Evolutionary conservation across 2,113 vertebrate genomes (phyloP).

Genomic region (Acrocephalus kingi): DNA sequence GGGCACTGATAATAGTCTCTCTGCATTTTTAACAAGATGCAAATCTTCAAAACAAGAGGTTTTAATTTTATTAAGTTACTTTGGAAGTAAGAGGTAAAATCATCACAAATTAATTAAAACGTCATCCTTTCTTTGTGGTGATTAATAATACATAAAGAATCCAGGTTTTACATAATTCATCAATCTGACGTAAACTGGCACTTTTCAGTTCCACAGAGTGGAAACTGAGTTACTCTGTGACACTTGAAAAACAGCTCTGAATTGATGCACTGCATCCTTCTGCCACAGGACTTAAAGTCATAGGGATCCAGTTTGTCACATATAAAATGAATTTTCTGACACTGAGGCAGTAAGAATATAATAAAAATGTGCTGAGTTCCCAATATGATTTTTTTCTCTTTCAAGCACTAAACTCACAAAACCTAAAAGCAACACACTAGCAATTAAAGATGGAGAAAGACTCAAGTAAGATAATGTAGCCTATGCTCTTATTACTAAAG

Average conservation of each 20-base stretch:
- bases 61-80: conserved; percentile 65
- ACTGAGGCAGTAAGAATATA: neutral
- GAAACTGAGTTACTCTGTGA: conserved; percentile 47
- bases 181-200: conserved; percentile 67
- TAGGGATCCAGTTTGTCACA: neutral
- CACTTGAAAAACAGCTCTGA: conserved; percentile 63
- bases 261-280: conserved; percentile 13
- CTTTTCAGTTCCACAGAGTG: conserved; percentile 42
- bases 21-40: conserved; percentile 39
- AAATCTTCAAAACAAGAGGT: conserved; percentile 23
- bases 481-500: neutral
- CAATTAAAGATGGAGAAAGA: neutral
- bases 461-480: neutral
- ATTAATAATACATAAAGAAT: conserved; percentile 78
- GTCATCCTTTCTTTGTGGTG: conserved; percentile 73
- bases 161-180: conserved; percentile 78
- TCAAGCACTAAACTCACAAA: neutral
- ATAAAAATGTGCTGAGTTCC: neutral
- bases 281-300: neutral
- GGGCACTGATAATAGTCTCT: neutral
- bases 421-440: neutral
- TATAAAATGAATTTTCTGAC: conserved; percentile 10
- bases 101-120: conserved; percentile 78
- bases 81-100: conserved; percentile 65
- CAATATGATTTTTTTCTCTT: neutral